Conservation (phyloP, 2,888 invertebrate genomes). For the Hydriomena furcata region DNA sequence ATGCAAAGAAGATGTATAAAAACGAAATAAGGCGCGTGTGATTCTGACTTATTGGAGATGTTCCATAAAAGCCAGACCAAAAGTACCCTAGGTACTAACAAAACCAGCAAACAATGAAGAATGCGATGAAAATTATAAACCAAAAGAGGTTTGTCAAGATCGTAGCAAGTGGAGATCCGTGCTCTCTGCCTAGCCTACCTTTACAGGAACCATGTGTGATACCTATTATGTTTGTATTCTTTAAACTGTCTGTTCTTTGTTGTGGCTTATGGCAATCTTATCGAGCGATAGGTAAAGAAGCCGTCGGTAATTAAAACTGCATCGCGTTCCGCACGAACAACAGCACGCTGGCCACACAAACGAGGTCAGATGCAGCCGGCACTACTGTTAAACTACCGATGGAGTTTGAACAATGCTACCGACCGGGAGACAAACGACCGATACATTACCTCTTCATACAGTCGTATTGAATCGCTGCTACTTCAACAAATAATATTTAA, state of each 20-base stretch:
- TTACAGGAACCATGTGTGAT: no score
- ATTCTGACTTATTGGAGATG: no score
- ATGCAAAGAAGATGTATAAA: no score
- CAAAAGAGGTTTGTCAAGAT: no score
- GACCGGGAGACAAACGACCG: conserved; percentile 39
- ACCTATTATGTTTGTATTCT: no score
- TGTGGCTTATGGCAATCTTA: conserved; percentile 38
- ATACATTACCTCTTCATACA: conserved; percentile 44
- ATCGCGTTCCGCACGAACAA: conserved; percentile 68
- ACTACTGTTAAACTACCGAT: conserved; percentile 46
- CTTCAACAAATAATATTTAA: conserved; percentile 54
- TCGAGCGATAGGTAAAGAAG: conserved; percentile 48
- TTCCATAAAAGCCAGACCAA: no score
- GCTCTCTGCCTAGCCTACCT: no score
- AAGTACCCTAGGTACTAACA: no score
- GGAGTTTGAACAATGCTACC: conserved; percentile 47
- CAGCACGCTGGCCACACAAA: conserved; percentile 51
- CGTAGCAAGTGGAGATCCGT: no score
- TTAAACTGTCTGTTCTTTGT: conserved; percentile 1
- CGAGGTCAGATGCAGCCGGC: conserved; percentile 58
- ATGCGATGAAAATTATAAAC: no score
- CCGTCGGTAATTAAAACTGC: conserved; percentile 65
- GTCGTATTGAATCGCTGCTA: conserved; percentile 40
- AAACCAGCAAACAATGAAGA: no score
- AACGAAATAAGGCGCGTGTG: no score